Base-by-base conservation (phyloP, 2,888 invertebrate species). In the Lamproptera curius region DNA sequence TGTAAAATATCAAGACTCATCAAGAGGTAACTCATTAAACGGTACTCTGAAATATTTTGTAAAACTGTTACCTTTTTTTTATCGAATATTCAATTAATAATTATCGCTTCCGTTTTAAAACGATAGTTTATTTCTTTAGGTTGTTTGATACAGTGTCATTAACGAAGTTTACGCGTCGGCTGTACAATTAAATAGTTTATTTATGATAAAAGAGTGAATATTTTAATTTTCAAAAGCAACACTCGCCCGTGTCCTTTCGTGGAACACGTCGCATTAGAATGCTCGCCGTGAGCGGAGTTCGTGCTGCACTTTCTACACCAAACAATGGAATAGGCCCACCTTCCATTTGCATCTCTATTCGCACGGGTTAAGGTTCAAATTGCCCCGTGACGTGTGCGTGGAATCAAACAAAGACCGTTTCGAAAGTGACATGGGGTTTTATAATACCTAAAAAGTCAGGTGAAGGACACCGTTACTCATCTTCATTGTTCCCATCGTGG, bases 231-330 rank as follows among this genome's bases (percentile, higher is more conserved):
- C 33, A 28, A 42, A 42, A 14, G 14, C 20, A 34, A 33, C 33
- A 40, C 17, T 11, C 13, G 40, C 16, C 33, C 16, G 23, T 17
- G 15, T 43, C 42, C 48, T 42, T 48, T 38, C 42, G 31, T 48
- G 42, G 48, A 38, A 35, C 15, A 26, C 34, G 42, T 35, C 13
- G 39, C 53, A 55, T 61, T 58, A 56, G 52, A 57, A 62, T 61
- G 52, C 59, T 53, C 49, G 47, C 47, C 58, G 37, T 52, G 59
- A 56, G 53, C 54, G 42, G 43, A 53, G 52, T 50, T 51, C 55
- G 54, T 50, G 53, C 40, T 54, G 55, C 56, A 61, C 62, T 62
- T 62, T 62, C 62, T 62, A 61, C 51, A 51, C 46, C 35, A 52
- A 57, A 59, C 58, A 57, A 59, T 58, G 42, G 51, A 48, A 23